A percentile compares a stretch with the other conserved stretches of the same genome.
Conservation (phyloP, 2,888 invertebrate species). For the Cataglyphis rosenhaueri region DNA sequence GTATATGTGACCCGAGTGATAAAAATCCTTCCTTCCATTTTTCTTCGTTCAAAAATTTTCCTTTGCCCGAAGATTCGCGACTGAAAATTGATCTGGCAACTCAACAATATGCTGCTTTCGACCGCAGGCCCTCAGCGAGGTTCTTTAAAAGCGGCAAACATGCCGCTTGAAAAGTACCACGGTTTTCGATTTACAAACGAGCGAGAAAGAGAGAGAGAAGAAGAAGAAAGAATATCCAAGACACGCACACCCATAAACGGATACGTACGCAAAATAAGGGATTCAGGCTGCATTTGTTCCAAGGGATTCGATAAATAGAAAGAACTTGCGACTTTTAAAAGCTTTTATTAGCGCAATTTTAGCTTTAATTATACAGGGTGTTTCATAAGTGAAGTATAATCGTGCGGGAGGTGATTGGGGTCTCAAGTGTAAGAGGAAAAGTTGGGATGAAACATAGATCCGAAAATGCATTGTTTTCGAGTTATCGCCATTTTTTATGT, state of each 20-base stretch:
- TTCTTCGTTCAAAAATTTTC: background rate
- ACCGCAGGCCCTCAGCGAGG: background rate
- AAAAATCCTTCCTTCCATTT: background rate
- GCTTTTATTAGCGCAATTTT: no score
- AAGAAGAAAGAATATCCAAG: background rate
- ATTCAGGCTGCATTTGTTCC: background rate
- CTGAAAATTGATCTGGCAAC: background rate
- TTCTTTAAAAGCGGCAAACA: constrained; percentile 34
- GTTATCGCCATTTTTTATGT: no score
- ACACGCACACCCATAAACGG: background rate
- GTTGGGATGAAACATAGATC: no score
- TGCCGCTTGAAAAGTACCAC: constrained; percentile 27
- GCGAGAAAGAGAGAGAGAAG: background rate
- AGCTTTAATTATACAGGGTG: no score
- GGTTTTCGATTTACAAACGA: constrained; percentile 35
- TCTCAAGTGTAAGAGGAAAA: no score
- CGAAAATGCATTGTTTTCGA: no score
- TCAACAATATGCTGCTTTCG: background rate
- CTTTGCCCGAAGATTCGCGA: background rate
- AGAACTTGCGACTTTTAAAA: background rate
- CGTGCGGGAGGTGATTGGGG: no score
- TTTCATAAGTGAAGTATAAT: no score
- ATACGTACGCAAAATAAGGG: background rate
- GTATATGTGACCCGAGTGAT: background rate
- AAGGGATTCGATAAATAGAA: background rate